A percentile compares a stretch with the other conserved stretches of the same genome.
These are phyloP conservation scores for Lasioglossum vierecki DNA, from an alignment of 2,888 invertebrate genomes.

Conservation along the genomic window DNA sequence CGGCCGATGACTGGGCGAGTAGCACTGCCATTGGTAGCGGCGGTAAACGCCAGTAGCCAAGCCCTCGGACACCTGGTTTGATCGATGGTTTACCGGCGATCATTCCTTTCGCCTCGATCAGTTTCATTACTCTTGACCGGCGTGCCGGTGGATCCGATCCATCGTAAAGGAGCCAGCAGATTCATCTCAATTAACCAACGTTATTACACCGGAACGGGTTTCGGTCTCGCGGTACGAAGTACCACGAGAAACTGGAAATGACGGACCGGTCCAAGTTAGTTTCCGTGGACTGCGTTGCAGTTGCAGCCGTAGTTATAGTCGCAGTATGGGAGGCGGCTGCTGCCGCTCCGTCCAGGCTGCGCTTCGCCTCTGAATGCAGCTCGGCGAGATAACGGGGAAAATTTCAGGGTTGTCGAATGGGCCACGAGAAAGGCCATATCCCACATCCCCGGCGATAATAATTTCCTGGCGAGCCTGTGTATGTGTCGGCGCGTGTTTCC, in stretches of 20 bases:
- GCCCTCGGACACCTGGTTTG: not conserved
- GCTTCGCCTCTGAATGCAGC: slow-evolving; percentile 48
- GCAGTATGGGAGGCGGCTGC: not conserved
- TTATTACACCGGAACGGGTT: slow-evolving; percentile 69
- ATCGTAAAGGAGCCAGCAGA: slow-evolving; percentile 43
- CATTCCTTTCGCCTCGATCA: slow-evolving; percentile 12
- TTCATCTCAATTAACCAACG: slow-evolving; percentile 74
- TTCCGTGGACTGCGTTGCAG: slow-evolving; percentile 53
- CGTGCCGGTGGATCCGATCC: not conserved
- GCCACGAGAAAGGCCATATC: slow-evolving; percentile 26
- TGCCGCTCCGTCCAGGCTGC: slow-evolving; percentile 11
- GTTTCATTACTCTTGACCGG: not conserved
- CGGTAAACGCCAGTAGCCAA: not conserved
- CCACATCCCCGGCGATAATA: slow-evolving; percentile 58
- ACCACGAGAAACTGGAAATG: slow-evolving; percentile 66
- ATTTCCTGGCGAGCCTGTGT: slow-evolving; percentile 31
- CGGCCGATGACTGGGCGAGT: not conserved
- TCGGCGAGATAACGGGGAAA: slow-evolving; percentile 53
- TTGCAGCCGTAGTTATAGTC: not conserved
- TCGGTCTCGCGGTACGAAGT: slow-evolving; percentile 60
- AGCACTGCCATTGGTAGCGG: not conserved
- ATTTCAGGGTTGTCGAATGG: slow-evolving; percentile 62
- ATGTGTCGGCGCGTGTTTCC: not conserved
- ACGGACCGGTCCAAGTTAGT: slow-evolving; percentile 69
- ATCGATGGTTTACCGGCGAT: slow-evolving; percentile 10